Conservation (phyloP, 1,140 invertebrate genomes). For the Caenorhabditis latens region DNA sequence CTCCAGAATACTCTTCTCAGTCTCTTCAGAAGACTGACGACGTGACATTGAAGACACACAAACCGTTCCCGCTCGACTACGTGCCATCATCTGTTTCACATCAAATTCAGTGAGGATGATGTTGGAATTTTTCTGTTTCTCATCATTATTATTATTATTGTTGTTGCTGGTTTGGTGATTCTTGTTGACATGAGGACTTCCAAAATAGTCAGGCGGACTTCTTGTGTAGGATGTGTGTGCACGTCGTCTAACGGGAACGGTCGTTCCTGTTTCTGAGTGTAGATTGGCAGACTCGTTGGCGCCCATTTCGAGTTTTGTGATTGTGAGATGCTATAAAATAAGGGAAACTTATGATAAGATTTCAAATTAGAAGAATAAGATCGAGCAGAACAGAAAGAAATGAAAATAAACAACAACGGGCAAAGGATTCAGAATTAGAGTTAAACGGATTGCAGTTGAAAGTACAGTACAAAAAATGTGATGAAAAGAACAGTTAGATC, state of each 20-base stretch:
- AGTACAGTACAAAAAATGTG: no score
- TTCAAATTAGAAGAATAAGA: neutral
- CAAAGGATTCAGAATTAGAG: neutral
- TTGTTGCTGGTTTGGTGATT: neutral
- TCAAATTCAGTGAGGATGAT: conserved; percentile 34
- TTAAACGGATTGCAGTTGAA: neutral
- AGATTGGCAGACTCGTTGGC: conserved; percentile 43
- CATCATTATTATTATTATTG: conserved; percentile 43
- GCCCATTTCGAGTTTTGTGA: neutral
- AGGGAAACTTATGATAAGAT: neutral
- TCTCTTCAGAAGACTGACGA: conserved; percentile 7
- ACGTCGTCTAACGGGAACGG: conserved; percentile 31
- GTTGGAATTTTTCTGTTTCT: conserved; percentile 22
- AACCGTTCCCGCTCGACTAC: conserved; percentile 12
- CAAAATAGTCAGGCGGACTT: conserved; percentile 32
- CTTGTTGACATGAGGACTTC: neutral
- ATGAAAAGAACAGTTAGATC: no score
- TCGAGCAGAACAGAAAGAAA: conserved; percentile 9
- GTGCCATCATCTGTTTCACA: conserved; percentile 49
- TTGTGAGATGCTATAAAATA: neutral
- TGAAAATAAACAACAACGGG: neutral
- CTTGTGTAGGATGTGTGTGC: conserved; percentile 41
- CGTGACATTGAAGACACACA: neutral
- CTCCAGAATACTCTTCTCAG: conserved; percentile 28
- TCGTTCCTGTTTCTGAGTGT: neutral